Conservation (phyloP, 2,888 invertebrate genomes). For the Acleris sparsana region DNA sequence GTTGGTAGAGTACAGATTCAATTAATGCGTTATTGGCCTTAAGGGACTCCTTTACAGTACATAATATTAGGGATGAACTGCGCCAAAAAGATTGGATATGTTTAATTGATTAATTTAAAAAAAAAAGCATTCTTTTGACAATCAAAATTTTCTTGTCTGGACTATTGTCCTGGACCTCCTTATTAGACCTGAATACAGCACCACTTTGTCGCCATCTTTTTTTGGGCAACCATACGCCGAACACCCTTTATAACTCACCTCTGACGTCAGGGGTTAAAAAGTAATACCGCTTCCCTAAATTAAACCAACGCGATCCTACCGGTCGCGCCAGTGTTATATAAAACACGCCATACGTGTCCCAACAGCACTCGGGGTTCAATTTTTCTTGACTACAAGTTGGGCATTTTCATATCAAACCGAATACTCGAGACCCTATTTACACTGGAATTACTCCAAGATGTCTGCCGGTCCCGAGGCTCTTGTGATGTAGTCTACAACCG, state of each 20-base stretch:
- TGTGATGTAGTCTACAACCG: slow-evolving; percentile 1
- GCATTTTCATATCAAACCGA: slow-evolving; percentile 19
- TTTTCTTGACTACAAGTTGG: slow-evolving; percentile 18
- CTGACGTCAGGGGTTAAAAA: background rate
- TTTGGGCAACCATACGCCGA: no score
- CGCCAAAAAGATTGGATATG: no score
- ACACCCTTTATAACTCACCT: no score
- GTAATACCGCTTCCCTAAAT: background rate
- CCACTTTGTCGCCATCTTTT: no score
- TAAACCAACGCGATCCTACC: background rate
- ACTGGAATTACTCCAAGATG: slow-evolving; percentile 21
- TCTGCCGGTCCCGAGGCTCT: slow-evolving; percentile 8
- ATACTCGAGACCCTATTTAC: slow-evolving; percentile 18
- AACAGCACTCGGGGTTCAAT: slow-evolving; percentile 7
- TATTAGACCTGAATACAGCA: no score
- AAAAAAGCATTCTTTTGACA: no score
- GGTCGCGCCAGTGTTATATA: background rate
- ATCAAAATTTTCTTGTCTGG: no score
- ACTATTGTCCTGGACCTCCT: no score
- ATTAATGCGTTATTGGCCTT: background rate
- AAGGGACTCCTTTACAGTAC: no score
- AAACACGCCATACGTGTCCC: slow-evolving; percentile 5
- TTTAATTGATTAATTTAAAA: no score
- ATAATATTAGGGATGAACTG: no score
- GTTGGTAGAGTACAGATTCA: background rate